Evolutionary conservation across 2,888 invertebrate genomes (phyloP), one percentile per base, ranked within the genome.

Genomic region (Drosophila recens): DNA sequence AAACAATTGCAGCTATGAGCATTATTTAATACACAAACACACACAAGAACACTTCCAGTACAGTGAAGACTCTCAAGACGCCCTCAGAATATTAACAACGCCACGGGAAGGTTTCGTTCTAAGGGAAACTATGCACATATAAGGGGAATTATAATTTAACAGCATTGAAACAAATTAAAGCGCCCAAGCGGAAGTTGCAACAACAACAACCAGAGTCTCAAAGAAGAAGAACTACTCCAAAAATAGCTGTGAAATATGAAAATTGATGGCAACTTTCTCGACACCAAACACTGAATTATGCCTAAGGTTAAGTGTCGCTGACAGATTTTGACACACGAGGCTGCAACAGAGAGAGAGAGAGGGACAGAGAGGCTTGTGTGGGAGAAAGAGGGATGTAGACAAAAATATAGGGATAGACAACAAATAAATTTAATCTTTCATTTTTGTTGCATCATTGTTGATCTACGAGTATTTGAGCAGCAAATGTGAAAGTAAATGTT

Each of bases 261-360:
- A 87, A 89, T 76, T 82, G 75, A 78, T 75, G 74, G 69, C 77
- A 70, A 76, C 64, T 78, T 72, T 67, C 64, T 48, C 74, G 62
- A 42, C 75, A 57, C 33, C 51, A 46, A 79, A 77, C 77, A 76
- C 46, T 85, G 88, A 89, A 63, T 79, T 86, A 79, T 86, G 87
- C 59, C 61, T 76, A 67, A 83, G 84, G 83, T 90, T 88, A 90
- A 90, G 84, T 81, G 89, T 69, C 75, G 87, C 75, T 79, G 90
- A 87, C 90, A 90, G 87, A 88, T 90, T 88, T 88, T 86, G 88
- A 86, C 88, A 82, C 80, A 82, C 75, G 73, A 68, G n/a, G n/a
- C n/a, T n/a, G 61, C 42, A 43, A 38, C 36, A 42, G 10, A 49
- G 15, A 38, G 33, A 52, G 11, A 58, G 11, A 40, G n/a, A n/a